Conservation (phyloP, 2,797 vertebrate species). For the Philypnodon macrostomus region DNA sequence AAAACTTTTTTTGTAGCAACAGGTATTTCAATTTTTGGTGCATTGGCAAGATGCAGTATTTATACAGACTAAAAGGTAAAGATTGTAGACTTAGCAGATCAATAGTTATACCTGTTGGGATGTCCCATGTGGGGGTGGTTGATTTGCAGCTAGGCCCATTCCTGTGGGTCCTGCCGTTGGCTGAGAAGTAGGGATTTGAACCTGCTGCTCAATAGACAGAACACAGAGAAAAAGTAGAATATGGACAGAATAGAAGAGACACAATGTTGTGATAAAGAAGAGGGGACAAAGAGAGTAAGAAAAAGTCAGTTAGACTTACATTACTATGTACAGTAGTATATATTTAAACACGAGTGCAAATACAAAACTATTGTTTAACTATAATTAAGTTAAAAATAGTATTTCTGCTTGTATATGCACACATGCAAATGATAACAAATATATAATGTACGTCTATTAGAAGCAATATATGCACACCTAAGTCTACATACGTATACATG, state of each 20-base stretch:
- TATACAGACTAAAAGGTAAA: too few species aligned
- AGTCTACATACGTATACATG: slow-evolving; percentile 35
- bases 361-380: slow-evolving; percentile 63
- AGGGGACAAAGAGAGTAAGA: slow-evolving; percentile 14
- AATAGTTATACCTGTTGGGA: slow-evolving; percentile 84
- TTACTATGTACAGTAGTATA: background rate
- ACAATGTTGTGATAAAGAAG: slow-evolving; percentile 29
- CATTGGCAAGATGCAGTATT: background rate
- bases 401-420: slow-evolving; percentile 61
- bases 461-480: slow-evolving; percentile 31
- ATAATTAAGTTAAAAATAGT: slow-evolving; percentile 5
- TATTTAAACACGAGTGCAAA: slow-evolving; percentile 62
- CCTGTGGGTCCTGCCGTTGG: slow-evolving; percentile 64
- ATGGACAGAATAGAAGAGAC: slow-evolving; percentile 34
- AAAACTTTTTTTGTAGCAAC: too few species aligned
- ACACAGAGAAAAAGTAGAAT: slow-evolving; percentile 31
- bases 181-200: slow-evolving; percentile 76
- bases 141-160: slow-evolving; percentile 66
- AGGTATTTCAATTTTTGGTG: too few species aligned
- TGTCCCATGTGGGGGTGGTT: slow-evolving; percentile 58
- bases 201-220: slow-evolving; percentile 65
- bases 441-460: slow-evolving; percentile 4
- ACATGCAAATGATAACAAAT: slow-evolving; percentile 38
- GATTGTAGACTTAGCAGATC: too few species aligned
- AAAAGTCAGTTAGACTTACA: slow-evolving; percentile 39